phyloP scores from a whole-genome alignment of 2,888 invertebrate genomes.

The Anaspis maculata region DNA sequence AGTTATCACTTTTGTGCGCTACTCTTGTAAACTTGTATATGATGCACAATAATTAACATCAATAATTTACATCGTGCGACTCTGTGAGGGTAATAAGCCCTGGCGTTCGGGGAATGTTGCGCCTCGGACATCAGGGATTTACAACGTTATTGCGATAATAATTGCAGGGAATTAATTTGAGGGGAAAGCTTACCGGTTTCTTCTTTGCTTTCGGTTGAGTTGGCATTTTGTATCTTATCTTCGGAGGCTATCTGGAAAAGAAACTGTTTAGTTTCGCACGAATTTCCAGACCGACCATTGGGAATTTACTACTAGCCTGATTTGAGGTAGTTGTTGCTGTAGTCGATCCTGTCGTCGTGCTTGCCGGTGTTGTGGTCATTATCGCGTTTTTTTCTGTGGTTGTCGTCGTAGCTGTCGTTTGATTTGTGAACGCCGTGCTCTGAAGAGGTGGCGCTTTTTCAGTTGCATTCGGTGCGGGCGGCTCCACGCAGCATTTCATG shows the following conservation, averaged over 20 bases:
- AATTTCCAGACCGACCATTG: too few relatives aligned
- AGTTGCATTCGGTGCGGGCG: conserved; percentile 52
- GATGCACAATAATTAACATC: too few relatives aligned
- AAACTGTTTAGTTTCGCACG: conserved; percentile 3
- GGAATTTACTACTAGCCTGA: conserved; percentile 21
- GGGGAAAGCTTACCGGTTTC: conserved; percentile 7
- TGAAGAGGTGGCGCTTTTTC: conserved; percentile 17
- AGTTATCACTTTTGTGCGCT: too few relatives aligned
- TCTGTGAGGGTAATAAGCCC: too few relatives aligned
- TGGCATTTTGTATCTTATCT: conserved; percentile 13
- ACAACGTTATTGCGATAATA: conserved; percentile 3
- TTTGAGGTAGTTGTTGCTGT: conserved; percentile 18
- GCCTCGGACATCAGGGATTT: too few relatives aligned
- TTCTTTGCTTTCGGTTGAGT: conserved; percentile 8
- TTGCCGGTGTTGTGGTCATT: conserved; percentile 29
- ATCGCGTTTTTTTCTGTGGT: conserved; percentile 27
- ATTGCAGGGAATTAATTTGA: background rate
- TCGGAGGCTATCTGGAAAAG: conserved; percentile 24
- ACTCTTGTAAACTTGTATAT: too few relatives aligned
- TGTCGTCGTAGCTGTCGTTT: conserved; percentile 31
- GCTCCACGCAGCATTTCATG: conserved; percentile 80
- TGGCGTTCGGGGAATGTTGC: too few relatives aligned
- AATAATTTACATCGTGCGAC: too few relatives aligned
- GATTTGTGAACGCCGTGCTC: conserved; percentile 29
- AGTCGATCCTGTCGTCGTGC: conserved; percentile 23